A percentile compares a stretch with the other conserved stretches of the same genome.
Evolutionary conservation across 2,797 vertebrate species (phyloP).

Genomic region (Chrosomus eos): DNA sequence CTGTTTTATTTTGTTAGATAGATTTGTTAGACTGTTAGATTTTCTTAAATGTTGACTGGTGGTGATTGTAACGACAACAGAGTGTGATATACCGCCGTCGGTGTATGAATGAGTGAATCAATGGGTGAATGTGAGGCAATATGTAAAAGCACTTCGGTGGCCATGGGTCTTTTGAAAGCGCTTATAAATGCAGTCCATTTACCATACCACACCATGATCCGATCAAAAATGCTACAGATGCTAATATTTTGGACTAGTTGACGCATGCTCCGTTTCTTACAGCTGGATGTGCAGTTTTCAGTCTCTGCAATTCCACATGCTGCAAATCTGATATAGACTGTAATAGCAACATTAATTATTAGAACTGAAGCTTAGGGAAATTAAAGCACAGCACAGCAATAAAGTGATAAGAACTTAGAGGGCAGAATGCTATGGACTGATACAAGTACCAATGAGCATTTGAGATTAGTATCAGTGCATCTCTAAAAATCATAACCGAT

Average conservation of each 20-base stretch:
- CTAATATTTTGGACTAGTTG: neutral
- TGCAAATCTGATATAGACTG: constrained; percentile 25
- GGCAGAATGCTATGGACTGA: constrained; percentile 19
- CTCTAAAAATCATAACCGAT: neutral
- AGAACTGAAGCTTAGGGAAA: constrained; percentile 15
- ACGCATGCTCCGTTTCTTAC: neutral
- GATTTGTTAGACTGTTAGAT: neutral
- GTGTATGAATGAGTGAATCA: too few species aligned
- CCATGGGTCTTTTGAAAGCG: too few species aligned
- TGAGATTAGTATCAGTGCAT: neutral
- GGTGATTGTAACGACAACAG: neutral
- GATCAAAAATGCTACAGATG: neutral
- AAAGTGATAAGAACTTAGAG: constrained; percentile 23
- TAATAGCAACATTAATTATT: constrained; percentile 40
- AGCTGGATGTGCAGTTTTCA: constrained; percentile 1
- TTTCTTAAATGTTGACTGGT: neutral
- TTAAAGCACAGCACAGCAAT: constrained; percentile 29
- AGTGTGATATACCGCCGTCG: too few species aligned
- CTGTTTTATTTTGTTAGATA: too few species aligned
- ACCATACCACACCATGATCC: too few species aligned
- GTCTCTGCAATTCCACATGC: constrained; percentile 4
- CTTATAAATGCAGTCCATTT: too few species aligned
- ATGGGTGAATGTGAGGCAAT: too few species aligned
- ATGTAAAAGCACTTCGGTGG: too few species aligned
- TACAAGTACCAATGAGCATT: constrained; percentile 16